Evolutionary conservation across 2,797 vertebrate genomes (phyloP), one percentile per base, ranked within the genome.

Genomic region (Ctenosaura bakeri): DNA sequence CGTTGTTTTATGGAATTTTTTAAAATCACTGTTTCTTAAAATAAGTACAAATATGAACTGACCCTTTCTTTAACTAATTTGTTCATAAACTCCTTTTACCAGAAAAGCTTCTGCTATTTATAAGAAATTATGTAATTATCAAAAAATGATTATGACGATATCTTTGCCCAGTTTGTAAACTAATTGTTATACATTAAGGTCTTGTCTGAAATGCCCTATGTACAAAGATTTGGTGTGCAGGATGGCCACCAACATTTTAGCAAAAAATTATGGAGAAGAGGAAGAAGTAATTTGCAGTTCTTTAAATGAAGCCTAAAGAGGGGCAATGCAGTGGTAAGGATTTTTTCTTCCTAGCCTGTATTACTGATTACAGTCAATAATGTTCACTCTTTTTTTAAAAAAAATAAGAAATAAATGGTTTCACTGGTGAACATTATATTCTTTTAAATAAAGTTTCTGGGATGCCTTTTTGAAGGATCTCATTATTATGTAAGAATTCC

Each of bases 331-430:
- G 84, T 85, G 42, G 42, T 87, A 87, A 83, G 89, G 90, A 76
- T 38, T 52, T 18, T 73, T 62, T 90, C 2, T 83, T 88, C 80
- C 81, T 89, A 32, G 56, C 38, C 74, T 26, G 85, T 9, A 18
- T 86, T 74, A 62, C 81, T 93, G 77, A 22, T 85, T 83, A 94
- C 54, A 92, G 88, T 96, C 96, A 94, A 95, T 89, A 95, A 94
- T 93, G 94, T 0, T 94, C 69, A 91, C 13, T 91, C 92, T 35
- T 46, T 12, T 35, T 10, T 42, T 42, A 7, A 50, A 74, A 95
- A 94, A 93, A 95, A 95, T 95, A 95, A 56, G 32, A 96, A 96
- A 97, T 96, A 96, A 96, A 94, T 38, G 90, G 93, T 89, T 93
- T 94, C 89, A 96, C 91, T 94, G 91, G 93, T 90, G 94, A 96